These are phyloP conservation scores for Catocala nupta DNA, from an alignment of 2,888 invertebrate species.

Conservation along the genomic window DNA sequence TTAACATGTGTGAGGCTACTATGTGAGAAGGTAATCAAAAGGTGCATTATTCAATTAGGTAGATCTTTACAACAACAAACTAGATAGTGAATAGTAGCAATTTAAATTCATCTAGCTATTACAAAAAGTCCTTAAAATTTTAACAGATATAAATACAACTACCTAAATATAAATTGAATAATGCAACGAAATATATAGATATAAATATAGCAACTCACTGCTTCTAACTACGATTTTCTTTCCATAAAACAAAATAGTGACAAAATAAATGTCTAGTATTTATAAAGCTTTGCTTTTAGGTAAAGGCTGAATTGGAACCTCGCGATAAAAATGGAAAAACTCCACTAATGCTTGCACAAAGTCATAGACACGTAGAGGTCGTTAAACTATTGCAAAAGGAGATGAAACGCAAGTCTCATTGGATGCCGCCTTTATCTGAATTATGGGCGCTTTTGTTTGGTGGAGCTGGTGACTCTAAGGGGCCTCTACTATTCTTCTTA, in stretches of 20 bases:
- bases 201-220: no score
- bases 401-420: conserved; percentile 93
- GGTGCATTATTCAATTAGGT: no score
- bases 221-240: no score
- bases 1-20: conserved; percentile 94
- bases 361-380: conserved; percentile 95
- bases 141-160: no score
- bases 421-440: conserved; percentile 95
- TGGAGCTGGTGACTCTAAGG: conserved; percentile 96
- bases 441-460: conserved; percentile 96
- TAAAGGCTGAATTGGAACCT: conserved; percentile 94
- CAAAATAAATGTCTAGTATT: no score
- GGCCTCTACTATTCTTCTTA: conserved; percentile 94
- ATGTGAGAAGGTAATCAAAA: conserved; percentile 91
- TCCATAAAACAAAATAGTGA: no score
- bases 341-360: conserved; percentile 95
- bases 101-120: no score
- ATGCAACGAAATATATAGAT: no score
- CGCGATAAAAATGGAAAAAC: conserved; percentile 97
- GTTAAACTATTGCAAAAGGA: conserved; percentile 93
- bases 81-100: no score
- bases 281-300: conserved; percentile 77
- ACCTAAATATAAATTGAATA: no score
- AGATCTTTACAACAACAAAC: no score
- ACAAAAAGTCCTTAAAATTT: no score